Base-by-base conservation (phyloP, 2,888 invertebrate genomes). In the Piscicola geometra region DNA sequence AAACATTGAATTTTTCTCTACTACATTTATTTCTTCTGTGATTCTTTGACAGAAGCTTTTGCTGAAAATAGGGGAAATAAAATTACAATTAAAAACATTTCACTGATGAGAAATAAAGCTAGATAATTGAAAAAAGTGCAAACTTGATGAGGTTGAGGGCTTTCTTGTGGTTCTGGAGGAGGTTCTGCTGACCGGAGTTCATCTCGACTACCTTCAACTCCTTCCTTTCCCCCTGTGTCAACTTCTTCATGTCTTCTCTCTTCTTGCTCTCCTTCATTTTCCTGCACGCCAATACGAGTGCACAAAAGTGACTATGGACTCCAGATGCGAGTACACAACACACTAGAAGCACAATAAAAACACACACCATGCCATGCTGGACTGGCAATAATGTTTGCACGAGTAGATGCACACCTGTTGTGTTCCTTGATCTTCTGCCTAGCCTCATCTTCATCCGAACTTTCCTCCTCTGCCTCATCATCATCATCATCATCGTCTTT, bases 251-350 rank as follows among this genome's bases (percentile, higher is more conserved):
- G 25, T 15, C 60, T 18, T 35, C 35, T 41, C 33, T 68, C 18
- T 50, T 50, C 56, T 21, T 12, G 50, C 15, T 25, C 30, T 72
- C 47, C 60, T 60, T 72, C 69, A 25, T 33, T n/a, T 72, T 50
- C 18, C 28, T 32, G 41, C 1, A n/a, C n/a, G n/a, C n/a, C n/a
- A n/a, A n/a, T n/a, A n/a, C n/a, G n/a, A n/a, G n/a, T n/a, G n/a
- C n/a, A n/a, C n/a, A n/a, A n/a, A n/a, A n/a, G n/a, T n/a, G n/a
- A n/a, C n/a, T n/a, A n/a, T n/a, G n/a, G n/a, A n/a, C n/a, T n/a
- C n/a, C n/a, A n/a, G n/a, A n/a, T n/a, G n/a, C n/a, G n/a, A n/a
- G n/a, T n/a, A n/a, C n/a, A n/a, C n/a, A n/a, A n/a, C n/a, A n/a
- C n/a, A n/a, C n/a, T n/a, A n/a, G n/a, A n/a, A n/a, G n/a, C n/a